Conservation (phyloP, 2,888 invertebrate genomes). For the Dilophus febrilis region DNA sequence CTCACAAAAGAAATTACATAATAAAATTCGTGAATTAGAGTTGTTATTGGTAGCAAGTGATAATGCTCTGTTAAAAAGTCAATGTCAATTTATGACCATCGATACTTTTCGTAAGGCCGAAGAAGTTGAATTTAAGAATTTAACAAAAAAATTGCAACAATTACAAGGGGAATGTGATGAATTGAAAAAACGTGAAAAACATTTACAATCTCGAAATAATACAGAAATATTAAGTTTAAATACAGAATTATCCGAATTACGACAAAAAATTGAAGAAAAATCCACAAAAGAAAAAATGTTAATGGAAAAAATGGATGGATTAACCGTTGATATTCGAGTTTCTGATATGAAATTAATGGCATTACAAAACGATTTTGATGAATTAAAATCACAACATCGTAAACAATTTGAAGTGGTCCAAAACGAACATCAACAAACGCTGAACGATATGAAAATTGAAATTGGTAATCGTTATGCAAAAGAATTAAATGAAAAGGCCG, state of each 20-base stretch:
- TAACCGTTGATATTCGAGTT: constrained; percentile 20
- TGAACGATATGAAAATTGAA: constrained; percentile 6
- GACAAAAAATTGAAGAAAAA: constrained; percentile 20
- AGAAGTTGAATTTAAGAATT: neutral
- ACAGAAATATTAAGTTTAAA: too few species aligned
- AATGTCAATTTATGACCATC: constrained; percentile 24
- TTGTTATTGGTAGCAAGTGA: constrained; percentile 29
- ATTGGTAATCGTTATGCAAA: constrained; percentile 28
- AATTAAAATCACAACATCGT: constrained; percentile 20
- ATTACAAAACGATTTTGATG: constrained; percentile 19
- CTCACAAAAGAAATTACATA: constrained; percentile 19
- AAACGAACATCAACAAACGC: neutral
- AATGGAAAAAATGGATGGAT: constrained; percentile 24
- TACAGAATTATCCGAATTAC: too few species aligned
- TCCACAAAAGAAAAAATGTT: constrained; percentile 22
- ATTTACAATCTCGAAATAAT: too few species aligned
- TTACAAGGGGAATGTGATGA: constrained; percentile 9
- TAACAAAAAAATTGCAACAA: constrained; percentile 10
- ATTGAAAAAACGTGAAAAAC: too few species aligned
- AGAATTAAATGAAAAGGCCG: constrained; percentile 30
- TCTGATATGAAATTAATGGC: constrained; percentile 21
- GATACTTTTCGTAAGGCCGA: constrained; percentile 22
- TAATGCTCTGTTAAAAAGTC: constrained; percentile 25
- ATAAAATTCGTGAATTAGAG: constrained; percentile 31
- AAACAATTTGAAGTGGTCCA: constrained; percentile 15